Percentiles rank a stretch among this genome's conserved stretches.
Evolutionary conservation across 92 coral and sea anemone genomes (phyloP).

Genomic region (Nematostella vectensis): DNA sequence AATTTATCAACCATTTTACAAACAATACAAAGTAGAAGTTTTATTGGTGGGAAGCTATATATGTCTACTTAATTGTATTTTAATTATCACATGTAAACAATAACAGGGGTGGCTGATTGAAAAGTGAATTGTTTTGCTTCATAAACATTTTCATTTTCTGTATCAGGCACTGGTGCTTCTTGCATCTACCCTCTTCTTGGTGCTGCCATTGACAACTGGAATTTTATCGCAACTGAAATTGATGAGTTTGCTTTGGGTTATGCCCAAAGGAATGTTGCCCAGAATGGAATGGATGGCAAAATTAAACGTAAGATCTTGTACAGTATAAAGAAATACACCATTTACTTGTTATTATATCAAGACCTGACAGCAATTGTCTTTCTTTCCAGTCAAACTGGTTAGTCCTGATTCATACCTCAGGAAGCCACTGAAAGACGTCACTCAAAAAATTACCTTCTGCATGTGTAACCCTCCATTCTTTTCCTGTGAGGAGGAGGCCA

Average conservation of each 20-base stretch:
- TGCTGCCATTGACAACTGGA: constrained; percentile 77
- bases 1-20: too few species aligned
- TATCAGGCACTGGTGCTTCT: constrained; percentile 89
- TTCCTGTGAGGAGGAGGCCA: constrained; percentile 66
- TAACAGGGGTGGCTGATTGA: too few species aligned
- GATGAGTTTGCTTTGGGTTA: constrained; percentile 62
- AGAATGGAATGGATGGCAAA: constrained; percentile 52
- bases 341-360: too few species aligned
- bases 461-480: constrained; percentile 99
- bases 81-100: too few species aligned
- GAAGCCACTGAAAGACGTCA: constrained; percentile 39
- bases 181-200: constrained; percentile 93
- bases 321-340: too few species aligned
- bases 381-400: constrained; percentile 58
- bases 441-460: constrained; percentile 55
- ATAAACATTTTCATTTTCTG: too few species aligned
- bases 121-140: too few species aligned
- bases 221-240: constrained; percentile 85
- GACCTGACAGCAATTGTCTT: too few species aligned
- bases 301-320: constrained; percentile 48
- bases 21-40: too few species aligned
- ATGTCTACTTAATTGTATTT: too few species aligned
- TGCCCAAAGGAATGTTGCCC: constrained; percentile 60
- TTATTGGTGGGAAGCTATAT: too few species aligned
- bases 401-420: constrained; percentile 35